A percentile compares a stretch with the other conserved stretches of the same genome.
These are phyloP conservation scores for Poecilia picta DNA, from an alignment of 2,797 vertebrate species.

Conservation along the genomic window DNA sequence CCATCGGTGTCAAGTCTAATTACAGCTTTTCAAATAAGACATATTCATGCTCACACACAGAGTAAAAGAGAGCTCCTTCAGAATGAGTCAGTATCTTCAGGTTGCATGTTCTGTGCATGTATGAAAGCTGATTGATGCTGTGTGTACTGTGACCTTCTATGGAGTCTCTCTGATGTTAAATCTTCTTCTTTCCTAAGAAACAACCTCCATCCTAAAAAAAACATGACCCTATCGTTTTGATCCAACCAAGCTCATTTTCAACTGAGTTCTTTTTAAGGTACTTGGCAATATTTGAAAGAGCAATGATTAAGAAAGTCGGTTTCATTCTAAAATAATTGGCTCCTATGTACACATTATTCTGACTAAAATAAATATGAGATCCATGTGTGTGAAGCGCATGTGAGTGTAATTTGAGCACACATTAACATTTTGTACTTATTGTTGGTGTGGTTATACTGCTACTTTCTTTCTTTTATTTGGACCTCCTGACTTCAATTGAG, in stretches of 20 bases:
- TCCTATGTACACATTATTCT: conserved; percentile 49
- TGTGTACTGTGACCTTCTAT: conserved; percentile 65
- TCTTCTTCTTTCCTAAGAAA: conserved; percentile 53
- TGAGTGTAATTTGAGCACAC: conserved; percentile 16
- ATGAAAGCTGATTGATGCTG: conserved; percentile 54
- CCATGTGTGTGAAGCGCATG: neutral
- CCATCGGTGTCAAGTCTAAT: neutral
- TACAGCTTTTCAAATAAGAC: neutral
- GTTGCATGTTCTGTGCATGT: conserved; percentile 38
- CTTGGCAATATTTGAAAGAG: conserved; percentile 41
- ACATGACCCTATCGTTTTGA: conserved; percentile 29
- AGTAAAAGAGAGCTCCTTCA: conserved; percentile 14
- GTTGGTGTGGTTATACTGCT: conserved; percentile 71
- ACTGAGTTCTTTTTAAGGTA: conserved; percentile 44
- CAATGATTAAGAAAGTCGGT: conserved; percentile 57
- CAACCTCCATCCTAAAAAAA: conserved; percentile 32
- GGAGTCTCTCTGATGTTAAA: conserved; percentile 54
- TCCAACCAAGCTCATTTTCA: conserved; percentile 37
- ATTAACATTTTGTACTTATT: conserved; percentile 63
- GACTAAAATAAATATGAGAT: conserved; percentile 24
- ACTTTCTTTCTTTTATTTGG: conserved; percentile 20
- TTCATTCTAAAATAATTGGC: conserved; percentile 54
- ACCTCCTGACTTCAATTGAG: conserved; percentile 79
- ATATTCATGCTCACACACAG: neutral
- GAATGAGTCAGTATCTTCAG: conserved; percentile 52